Evolutionary conservation across 2,888 invertebrate genomes (phyloP).

Genomic region (Thera britannica): DNA sequence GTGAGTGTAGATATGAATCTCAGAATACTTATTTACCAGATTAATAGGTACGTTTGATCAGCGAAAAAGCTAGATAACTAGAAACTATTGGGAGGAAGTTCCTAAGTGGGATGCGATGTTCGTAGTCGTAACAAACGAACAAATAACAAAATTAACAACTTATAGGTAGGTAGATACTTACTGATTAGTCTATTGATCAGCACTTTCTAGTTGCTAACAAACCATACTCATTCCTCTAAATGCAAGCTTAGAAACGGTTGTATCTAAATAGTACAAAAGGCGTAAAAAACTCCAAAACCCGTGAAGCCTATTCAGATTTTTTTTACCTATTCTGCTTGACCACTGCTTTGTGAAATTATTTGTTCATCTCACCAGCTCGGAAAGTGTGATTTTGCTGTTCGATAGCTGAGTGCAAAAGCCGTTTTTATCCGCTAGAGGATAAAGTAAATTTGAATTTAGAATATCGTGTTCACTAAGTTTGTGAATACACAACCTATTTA

Average conservation of each 20-base stretch:
- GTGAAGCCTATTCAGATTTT: too few relatives aligned
- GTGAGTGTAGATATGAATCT: too few relatives aligned
- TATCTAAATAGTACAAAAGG: background rate
- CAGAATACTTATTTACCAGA: too few relatives aligned
- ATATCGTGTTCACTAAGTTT: too few relatives aligned
- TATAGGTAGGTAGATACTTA: constrained; percentile 12
- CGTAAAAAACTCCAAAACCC: background rate
- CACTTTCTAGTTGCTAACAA: constrained; percentile 27
- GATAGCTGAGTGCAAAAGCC: too few relatives aligned
- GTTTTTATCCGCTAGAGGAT: too few relatives aligned
- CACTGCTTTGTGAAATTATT: too few relatives aligned
- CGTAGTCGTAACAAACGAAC: constrained; percentile 27
- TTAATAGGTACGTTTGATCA: constrained; percentile 9
- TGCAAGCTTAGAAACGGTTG: background rate
- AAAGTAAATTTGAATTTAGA: too few relatives aligned
- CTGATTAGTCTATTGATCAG: constrained; percentile 30
- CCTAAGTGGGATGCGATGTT: constrained; percentile 25
- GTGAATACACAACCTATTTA: too few relatives aligned
- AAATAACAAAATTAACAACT: constrained; percentile 34
- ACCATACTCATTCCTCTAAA: constrained; percentile 3
- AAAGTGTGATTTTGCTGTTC: too few relatives aligned
- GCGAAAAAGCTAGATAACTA: constrained; percentile 20
- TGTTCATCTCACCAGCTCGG: too few relatives aligned
- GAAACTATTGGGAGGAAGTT: constrained; percentile 24
- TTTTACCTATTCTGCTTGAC: too few relatives aligned